Evolutionary conservation across 1,140 invertebrate species (phyloP), one percentile per base, ranked within the genome.

Genomic region (Dendroctonus ponderosae): DNA sequence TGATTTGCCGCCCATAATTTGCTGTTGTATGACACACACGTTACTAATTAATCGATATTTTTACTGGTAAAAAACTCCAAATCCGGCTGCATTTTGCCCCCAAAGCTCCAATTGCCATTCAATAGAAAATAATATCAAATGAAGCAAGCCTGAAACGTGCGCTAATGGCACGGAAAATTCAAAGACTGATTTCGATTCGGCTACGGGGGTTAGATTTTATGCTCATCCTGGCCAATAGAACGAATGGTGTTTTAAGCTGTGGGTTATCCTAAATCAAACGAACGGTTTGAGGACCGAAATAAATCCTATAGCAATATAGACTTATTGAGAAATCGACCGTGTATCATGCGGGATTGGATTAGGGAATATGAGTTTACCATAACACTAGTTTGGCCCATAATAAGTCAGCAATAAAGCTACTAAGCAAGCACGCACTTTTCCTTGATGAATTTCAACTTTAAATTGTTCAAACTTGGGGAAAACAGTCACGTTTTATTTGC

Each of bases 221-320:
- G 50, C 50, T 51, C 26, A 8, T 11, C 43, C 15, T 15, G 15
- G 50, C 50, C 50, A 51, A 51, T 51, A 51, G 26, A 51, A 7
- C 26, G 6, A 12, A 15, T 51, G 11, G 15, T 11, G 50, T 51
- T 12, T 51, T 51, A 51, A 51, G 50, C 50, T 6, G 50, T 15
- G 6, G 50, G 50, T 51, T 51, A 51, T 51, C 15, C 50, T 5
- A 51, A 51, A 51, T 11, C 50, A 51, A 51, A 51, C 50, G 15
- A 15, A 9, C 50, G n/a, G n/a, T 8, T 14, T 52, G 26, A 52
- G 43, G 8, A 11, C 12, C 12, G 12, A 46, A 46, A 46, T 46
- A 46, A 46, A 46, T 46, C 43, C 12, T 46, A 12, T 2, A 4
- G 12, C 43, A 46, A 46, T 12, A 46, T 11, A 4, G 12, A 11